Base-by-base conservation (phyloP, 2,888 invertebrate genomes). In the Spatulosminthurus flaviceps region DNA sequence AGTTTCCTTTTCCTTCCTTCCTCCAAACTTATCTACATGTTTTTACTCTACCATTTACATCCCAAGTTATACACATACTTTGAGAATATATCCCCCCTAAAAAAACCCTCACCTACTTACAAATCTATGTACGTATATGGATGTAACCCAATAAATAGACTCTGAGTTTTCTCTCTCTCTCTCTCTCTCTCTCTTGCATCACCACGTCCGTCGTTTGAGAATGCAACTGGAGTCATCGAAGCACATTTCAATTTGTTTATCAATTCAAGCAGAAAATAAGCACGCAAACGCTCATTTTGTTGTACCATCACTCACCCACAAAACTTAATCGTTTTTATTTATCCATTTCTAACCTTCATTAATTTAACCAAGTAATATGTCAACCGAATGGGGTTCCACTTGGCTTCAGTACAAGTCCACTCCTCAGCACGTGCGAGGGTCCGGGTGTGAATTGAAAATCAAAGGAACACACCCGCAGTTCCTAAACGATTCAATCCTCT, bases 261-360 rank as follows among this genome's bases (percentile, higher is more conserved):
- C 79, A 81, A 79, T 81, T 81, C 77, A 81, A 81, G 77, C 79
- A 79, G 81, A 81, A 81, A 81, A 81, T 81, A 79, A 77, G 75
- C 74, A 73, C 61, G 78, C 78, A 77, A 76, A 75, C 81, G 81
- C 79, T 81, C 81, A 81, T 70, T 67, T 80, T 60, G 71, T 69
- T 70, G 51, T 70, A n/a, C 26, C 61, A 34, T 61, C 64, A 43
- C 71, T 76, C 70, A 71, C 34, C 71, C 41, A 70, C 71, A 71
- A 77, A n/a, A 77, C 75, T 64, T 75, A 64, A 64, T 75, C 66
- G 41, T 75, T 75, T 75, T 64, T 75, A 75, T 75, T 75, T 64
- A 64, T 41, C 28, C 24, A 64, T 29, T 64, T 34, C 66, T 66
- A 75, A 64, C 66, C 64, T 60, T 41, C 64, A 66, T 75, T 66